Evolutionary conservation across 2,113 vertebrate species (phyloP), one percentile per base, ranked within the genome.

Genomic region (Limanda limanda): DNA sequence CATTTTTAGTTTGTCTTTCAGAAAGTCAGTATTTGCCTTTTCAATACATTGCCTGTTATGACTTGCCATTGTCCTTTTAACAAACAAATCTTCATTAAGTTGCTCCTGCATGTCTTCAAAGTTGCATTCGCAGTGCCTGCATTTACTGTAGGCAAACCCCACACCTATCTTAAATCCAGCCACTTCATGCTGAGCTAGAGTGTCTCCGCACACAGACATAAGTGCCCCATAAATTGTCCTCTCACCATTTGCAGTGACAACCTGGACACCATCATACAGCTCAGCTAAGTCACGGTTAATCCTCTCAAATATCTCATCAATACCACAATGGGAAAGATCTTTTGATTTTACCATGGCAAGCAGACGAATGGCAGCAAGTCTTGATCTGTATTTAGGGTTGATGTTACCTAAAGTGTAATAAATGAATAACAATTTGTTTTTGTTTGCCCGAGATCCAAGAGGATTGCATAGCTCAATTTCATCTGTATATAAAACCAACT

Each of bases 401-500:
- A 52, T 71, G 21, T 71, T 78, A 0, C 76, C 68, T 66, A 78
- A 71, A 56, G 1, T 65, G 23, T 66, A 71, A 71, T 71, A 71
- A 58, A 78, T 51, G 60, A 59, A 66, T 1, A 65, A 4, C 1
- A 71, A 63, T 47, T 61, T 76, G 24, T 76, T 76, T 60, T 20
- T 25, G 23, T 37, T 70, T 0, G 67, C 58, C 54, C 54, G 47
- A 15, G 64, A 3, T 0, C 74, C 68, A 21, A 65, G 42, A 5
- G 88, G 89, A 14, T 79, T 72, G 31, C 54, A 79, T 48, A 78
- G 64, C 48, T 78, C 51, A 48, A 64, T 71, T 71, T 78, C 48
- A 64, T 71, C 51, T 1, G 54, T 54, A 42, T 78, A 71, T 6
- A 78, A 12, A n/a, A 79, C 1, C 54, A 79, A 42, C n/a, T 79